Evolutionary conservation across 2,113 vertebrate genomes (phyloP).

Genomic region (Otocyon megalotis): DNA sequence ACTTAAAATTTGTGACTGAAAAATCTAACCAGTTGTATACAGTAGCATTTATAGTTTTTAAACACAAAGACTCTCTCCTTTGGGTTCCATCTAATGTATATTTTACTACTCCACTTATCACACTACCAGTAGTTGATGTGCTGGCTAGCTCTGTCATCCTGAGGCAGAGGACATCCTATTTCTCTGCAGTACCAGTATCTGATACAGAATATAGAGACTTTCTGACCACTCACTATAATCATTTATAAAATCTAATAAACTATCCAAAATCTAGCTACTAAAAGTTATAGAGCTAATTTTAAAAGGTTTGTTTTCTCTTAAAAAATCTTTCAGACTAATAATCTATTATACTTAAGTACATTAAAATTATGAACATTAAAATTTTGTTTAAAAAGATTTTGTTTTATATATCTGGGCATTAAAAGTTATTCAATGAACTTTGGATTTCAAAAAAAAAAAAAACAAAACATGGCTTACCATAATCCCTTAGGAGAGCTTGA

Average conservation of each 20-base stretch:
- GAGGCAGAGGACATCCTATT: conserved; percentile 9
- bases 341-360: conserved; percentile 17
- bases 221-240: background rate
- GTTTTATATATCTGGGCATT: conserved; percentile 39
- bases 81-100: background rate
- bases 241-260: conserved; percentile 52
- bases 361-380: background rate
- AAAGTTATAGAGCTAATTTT: conserved; percentile 40
- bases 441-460: background rate
- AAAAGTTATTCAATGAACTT: background rate
- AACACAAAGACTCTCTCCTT: background rate
- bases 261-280: conserved; percentile 37
- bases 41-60: background rate
- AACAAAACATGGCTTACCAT: conserved; percentile 89
- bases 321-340: conserved; percentile 56
- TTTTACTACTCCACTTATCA: background rate
- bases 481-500: conserved; percentile 95
- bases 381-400: background rate
- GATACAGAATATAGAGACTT: conserved; percentile 48
- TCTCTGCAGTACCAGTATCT: background rate
- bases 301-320: background rate
- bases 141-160: background rate
- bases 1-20: conserved; percentile 41
- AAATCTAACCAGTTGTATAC: background rate
- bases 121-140: background rate